Base-by-base conservation (phyloP, 2,113 vertebrate genomes). In the Cercopithecus mona region DNA sequence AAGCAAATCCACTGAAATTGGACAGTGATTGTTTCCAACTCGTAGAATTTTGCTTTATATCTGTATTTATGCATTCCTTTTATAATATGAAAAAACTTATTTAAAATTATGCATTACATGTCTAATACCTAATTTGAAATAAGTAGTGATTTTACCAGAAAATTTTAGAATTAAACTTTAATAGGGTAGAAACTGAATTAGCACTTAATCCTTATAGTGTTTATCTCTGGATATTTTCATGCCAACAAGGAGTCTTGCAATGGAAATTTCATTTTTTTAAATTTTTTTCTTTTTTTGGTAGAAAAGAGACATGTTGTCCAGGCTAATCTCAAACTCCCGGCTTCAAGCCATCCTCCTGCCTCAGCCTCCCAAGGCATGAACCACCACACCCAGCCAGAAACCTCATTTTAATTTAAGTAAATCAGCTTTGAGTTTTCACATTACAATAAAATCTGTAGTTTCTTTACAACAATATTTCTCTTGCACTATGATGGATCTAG, bases 131-230 rank as follows among this genome's bases (percentile, higher is more conserved):
- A 93, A 76, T 86, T 91, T 92, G 38, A 52, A 93, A 73, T 18
- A 92, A 87, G 40, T 30, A 9, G 4, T 70, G 1, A 82, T 83
- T 81, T 85, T 22, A 75, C 45, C 57, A 88, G 59, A 84, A 96
- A 88, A 55, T 45, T 90, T 90, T 59, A 66, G 40, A 91, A 94
- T 84, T 93, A 90, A 94, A 96, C 43, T 95, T 30, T 68, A 76
- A 32, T 61, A 66, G 35, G 84, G 61, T 22, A 94, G 50, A 96
- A 93, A 94, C 16, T 38, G 38, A 75, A 75, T 84, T 80, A 93
- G 50, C 76, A 90, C 35, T 90, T 94, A 75, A n/a, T 88, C 13
- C 55, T 87, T 87, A 6, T 9, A 76, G 9, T 68, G 17, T 45
- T 93, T 81, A 86, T 43, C 35, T 96, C 78, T 85, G 38, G 18